Evolutionary conservation across 64 coral and sea anemone genomes (phyloP), one percentile per base, ranked within the genome.

Genomic region (Stylophora pistillata): DNA sequence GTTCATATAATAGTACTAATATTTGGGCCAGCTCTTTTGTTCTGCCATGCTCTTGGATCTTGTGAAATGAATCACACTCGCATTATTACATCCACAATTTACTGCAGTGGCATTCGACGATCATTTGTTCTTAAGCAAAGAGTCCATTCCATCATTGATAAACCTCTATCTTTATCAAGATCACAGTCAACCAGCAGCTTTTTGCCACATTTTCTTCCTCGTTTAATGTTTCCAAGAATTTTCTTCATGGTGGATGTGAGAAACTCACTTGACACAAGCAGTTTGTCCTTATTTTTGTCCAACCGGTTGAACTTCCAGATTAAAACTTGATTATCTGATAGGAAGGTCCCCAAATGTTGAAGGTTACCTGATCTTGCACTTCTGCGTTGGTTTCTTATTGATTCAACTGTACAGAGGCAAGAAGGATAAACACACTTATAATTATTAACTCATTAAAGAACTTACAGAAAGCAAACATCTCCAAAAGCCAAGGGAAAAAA

Each of bases 141-240:
- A 31, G 90, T 87, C 93, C 93, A 99, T 41, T 99, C 97, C 12
- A 53, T 34, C 28, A 95, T 73, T 10, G 90, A 90, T 27, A 99
- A 68, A 27, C 88, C 91, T 84, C 88, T 88, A 65, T 93, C 82
- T 82, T 71, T 92, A 71, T 99, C 91, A 79, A 81, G 56, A 34
- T 99, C 93, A 72, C 96, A 98, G 16, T 89, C 81, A 64, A 61
- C 90, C 82, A 95, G 87, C 27, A 99, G 65, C 84, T 95, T 99
- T 85, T 91, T 92, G 31, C 97, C 86, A 60, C 97, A 99, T 60
- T 95, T 99, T 71, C 97, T 76, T 74, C 96, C 96, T 75, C 96
- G 75, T 87, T 91, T 86, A 21, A 98, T 92, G 32, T 88, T 81
- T 13, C 97, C 97, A 37, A 95, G 73, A 27, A 37, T 58, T 70